phyloP scores from a whole-genome alignment of 1,140 invertebrate genomes.

The Danaus plexippus region DNA sequence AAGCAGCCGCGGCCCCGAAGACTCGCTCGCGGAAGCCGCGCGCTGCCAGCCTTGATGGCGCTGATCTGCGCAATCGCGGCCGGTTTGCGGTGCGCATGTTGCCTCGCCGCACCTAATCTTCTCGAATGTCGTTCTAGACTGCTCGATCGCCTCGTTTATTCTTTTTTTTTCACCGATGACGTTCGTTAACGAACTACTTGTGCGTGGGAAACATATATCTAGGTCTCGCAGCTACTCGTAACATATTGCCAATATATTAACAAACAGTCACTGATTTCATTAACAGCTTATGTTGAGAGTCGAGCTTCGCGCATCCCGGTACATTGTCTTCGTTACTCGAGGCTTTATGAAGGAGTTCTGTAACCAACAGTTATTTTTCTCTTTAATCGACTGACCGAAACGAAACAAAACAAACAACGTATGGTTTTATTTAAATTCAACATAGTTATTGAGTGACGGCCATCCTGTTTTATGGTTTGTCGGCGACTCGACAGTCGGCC shows the following conservation, averaged over 20 bases:
- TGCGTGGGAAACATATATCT: slow-evolving; percentile 23
- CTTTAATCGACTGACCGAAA: neutral
- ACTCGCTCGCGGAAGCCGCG: slow-evolving; percentile 52
- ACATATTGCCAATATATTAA: neutral
- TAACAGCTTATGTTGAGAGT: too few species aligned
- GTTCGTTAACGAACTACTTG: slow-evolving; percentile 22
- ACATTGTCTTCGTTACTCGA: too few species aligned
- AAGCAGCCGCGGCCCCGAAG: slow-evolving; percentile 40
- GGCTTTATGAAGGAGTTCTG: too few species aligned
- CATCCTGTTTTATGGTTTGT: slow-evolving; percentile 59
- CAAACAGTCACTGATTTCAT: neutral
- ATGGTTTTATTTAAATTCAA: slow-evolving; percentile 61
- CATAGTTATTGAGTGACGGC: slow-evolving; percentile 59
- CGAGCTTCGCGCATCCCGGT: too few species aligned
- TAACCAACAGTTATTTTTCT: too few species aligned
- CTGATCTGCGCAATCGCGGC: slow-evolving; percentile 62
- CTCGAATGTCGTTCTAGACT: slow-evolving; percentile 44
- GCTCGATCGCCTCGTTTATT: slow-evolving; percentile 35
- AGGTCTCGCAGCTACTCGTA: neutral
- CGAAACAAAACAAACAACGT: slow-evolving; percentile 23
- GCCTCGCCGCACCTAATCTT: slow-evolving; percentile 54
- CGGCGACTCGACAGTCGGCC: slow-evolving; percentile 57
- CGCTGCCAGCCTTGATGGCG: slow-evolving; percentile 64
- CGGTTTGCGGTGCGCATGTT: slow-evolving; percentile 58
- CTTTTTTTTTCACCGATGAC: slow-evolving; percentile 48